Evolutionary conservation across 2,113 vertebrate genomes (phyloP).

Genomic region (Hydrolagus affinis): DNA sequence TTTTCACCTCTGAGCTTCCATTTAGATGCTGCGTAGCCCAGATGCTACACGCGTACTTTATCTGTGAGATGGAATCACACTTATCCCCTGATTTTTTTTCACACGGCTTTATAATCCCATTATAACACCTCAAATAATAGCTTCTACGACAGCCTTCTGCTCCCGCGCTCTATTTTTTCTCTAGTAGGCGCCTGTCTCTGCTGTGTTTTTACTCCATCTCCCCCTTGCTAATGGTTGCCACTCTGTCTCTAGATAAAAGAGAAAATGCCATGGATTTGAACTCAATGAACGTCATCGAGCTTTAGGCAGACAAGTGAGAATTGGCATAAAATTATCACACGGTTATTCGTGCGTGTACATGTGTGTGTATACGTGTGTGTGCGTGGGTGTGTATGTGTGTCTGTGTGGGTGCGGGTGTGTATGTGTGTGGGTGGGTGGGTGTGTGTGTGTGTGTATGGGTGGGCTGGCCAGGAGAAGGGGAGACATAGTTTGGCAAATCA

Average conservation of each 20-base stretch:
- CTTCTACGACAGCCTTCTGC: slow-evolving; percentile 44
- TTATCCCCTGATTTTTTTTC: slow-evolving; percentile 36
- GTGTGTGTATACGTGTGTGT: background rate
- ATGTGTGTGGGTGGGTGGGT: background rate
- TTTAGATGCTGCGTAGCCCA: slow-evolving; percentile 35
- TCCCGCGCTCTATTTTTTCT: background rate
- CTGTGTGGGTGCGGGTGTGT: background rate
- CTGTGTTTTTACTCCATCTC: background rate
- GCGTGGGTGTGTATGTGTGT: background rate
- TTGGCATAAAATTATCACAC: background rate
- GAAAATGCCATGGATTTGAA: background rate
- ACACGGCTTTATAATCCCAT: slow-evolving; percentile 53
- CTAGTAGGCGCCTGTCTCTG: background rate
- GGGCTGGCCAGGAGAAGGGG: background rate
- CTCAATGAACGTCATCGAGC: background rate
- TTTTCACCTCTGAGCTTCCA: slow-evolving; percentile 37
- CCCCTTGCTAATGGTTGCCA: background rate
- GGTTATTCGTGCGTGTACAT: background rate
- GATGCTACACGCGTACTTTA: slow-evolving; percentile 29
- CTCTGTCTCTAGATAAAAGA: background rate
- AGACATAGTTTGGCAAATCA: no score
- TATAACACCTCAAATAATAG: slow-evolving; percentile 69
- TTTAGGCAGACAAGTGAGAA: background rate
- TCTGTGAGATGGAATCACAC: slow-evolving; percentile 38
- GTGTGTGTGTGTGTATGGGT: background rate